Percentiles rank a stretch among this genome's conserved stretches.
These are phyloP conservation scores for Cladopsammia gracilis DNA, from an alignment of 64 coral and sea anemone genomes.

Conservation along the genomic window DNA sequence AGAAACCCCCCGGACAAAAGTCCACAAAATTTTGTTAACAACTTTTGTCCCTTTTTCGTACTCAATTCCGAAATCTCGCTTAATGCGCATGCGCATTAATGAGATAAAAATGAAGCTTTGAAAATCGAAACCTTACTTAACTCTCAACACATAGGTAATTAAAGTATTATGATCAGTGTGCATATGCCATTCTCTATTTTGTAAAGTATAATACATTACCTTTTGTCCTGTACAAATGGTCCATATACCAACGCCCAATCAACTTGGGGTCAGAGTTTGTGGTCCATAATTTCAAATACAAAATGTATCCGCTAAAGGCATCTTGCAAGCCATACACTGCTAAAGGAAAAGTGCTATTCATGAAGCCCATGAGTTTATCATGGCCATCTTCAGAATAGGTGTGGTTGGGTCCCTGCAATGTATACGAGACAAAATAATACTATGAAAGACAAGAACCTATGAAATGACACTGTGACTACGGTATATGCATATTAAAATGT, in stretches of 20 bases:
- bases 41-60: too few relatives aligned
- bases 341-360: constrained; percentile 26
- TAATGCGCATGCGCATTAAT: neutral
- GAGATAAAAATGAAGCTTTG: too few relatives aligned
- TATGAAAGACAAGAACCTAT: neutral
- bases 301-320: constrained; percentile 40
- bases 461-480: too few relatives aligned
- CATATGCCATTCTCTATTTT: neutral
- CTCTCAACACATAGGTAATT: too few relatives aligned
- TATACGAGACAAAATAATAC: neutral
- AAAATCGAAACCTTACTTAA: too few relatives aligned
- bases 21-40: too few relatives aligned
- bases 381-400: constrained; percentile 22
- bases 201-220: neutral
- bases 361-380: constrained; percentile 49
- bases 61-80: too few relatives aligned
- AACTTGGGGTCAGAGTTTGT: constrained; percentile 29
- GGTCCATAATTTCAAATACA: constrained; percentile 43
- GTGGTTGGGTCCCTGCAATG: constrained; percentile 28
- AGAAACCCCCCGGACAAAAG: too few relatives aligned
- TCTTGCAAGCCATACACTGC: constrained; percentile 48
- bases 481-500: too few relatives aligned
- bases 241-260: constrained; percentile 40
- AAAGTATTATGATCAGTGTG: neutral
- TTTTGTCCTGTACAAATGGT: constrained; percentile 3